Base-by-base conservation (phyloP, 2,113 vertebrate genomes). In the Crotalus helleri region DNA sequence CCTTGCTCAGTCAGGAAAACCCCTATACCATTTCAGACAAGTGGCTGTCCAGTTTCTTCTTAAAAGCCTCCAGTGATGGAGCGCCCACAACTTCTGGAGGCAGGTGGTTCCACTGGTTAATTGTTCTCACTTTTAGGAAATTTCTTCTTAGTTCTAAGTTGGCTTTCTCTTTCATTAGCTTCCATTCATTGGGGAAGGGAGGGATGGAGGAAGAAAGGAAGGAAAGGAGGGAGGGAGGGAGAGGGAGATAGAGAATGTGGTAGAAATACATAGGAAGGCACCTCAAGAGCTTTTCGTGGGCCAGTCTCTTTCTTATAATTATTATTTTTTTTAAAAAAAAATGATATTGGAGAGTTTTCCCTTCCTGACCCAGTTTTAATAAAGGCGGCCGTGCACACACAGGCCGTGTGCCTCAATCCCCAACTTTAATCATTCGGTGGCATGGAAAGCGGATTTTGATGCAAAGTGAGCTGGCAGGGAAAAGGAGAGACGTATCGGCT, bases 361-460 rank as follows among this genome's bases (percentile, higher is more conserved):
- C 94, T 0, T 0, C 24, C 94, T 97, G 97, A 98, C 97, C 98
- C 96, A 97, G 90, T 97, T 98, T 97, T 89, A 0, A 1, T 94
- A 93, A 94, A 54, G 93, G 19, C 86, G 21, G 33, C 0, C 64
- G 95, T 95, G 93, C 95, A 81, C 93, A 74, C 95, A 39, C 4
- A 51, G 9, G 39, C 95, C 94, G 92, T 7, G 74, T 9, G 74
- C 74, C 85, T 61, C 95, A 92, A 90, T 96, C 96, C 94, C 6
- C 97, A 95, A 95, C 97, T 98, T 97, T 97, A 98, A 98, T 98
- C 97, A 97, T 97, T 96, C 54, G 88, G 94, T 97, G 97, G 97
- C 97, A 97, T 89, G 96, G 96, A 95, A 97, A 97, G 97, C 95
- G 96, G 95, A 95, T 96, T 97, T 97, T 97, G 97, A 98, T 97